Evolutionary conservation across 2,888 invertebrate genomes (phyloP), one percentile per base, ranked within the genome.

Genomic region (Agapostemon virescens): DNA sequence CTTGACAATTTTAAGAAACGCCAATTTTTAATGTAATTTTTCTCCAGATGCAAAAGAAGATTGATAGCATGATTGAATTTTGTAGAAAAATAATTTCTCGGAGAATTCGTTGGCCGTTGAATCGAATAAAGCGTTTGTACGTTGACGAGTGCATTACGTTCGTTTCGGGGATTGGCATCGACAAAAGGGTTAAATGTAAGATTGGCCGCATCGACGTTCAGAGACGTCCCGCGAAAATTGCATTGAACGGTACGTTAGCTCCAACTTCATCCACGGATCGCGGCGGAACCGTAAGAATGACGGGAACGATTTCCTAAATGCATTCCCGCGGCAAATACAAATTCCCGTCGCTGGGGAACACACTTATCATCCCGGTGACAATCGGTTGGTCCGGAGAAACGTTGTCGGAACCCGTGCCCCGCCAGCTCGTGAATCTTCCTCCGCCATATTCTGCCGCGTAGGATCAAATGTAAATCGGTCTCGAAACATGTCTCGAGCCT

Each of bases 251-350:
- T 36, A 40, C 77, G 55, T 42, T 52, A 26, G 71, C 36, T 63
- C n/a, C 52, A 40, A 26, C 17, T 17, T 52, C 49, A 26, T 55
- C 13, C 42, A 20, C 23, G 13, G 30, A 15, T 23, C 38, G 26
- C 52, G 58, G 23, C 58, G 20, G 9, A 11, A 36, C 63, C 33
- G 36, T 69, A 78, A 58, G 74, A 79, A 79, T 26, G 79, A 80
- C 78, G 64, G 78, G 58, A 52, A 74, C 79, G 80, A 74, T 79
- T 80, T 73, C 66, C 79, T 58, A 78, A 69, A 69, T n/a, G 74
- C 55, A 69, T 73, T 58, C 79, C 30, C 30, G 49, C 52, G 79
- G 73, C 73, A 78, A 78, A 80, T 73, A 80, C 79, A 80, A 78
- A 78, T 80, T 73, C 69, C 55, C 66, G 45, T 49, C 55, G 55